Evolutionary conservation across 2,888 invertebrate species (phyloP).

Genomic region (Papilio elwesi): DNA sequence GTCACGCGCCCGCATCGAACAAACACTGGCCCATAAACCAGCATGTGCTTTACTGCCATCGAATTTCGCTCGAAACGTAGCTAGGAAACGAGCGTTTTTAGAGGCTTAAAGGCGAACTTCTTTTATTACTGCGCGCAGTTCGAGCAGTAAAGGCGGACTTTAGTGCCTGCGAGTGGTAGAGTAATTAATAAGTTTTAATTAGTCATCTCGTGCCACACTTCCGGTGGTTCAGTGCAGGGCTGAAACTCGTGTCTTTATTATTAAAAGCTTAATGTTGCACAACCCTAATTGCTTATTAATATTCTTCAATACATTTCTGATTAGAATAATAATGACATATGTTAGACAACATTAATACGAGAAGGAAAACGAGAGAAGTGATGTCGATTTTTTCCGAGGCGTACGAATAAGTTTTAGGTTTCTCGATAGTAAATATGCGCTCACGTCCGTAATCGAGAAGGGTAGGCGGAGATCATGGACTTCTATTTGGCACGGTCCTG

Average conservation of each 20-base stretch:
- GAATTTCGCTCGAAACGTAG: conserved; percentile 56
- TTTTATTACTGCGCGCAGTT: conserved; percentile 61
- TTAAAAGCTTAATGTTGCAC: conserved; percentile 2
- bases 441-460: no score
- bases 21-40: conserved; percentile 51
- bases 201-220: conserved; percentile 52
- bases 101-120: conserved; percentile 72
- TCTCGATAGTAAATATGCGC: no score
- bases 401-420: no score
- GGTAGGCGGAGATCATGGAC: no score
- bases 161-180: conserved; percentile 62
- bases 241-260: conserved; percentile 17
- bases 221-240: conserved; percentile 25
- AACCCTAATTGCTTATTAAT: neutral
- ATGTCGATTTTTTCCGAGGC: no score
- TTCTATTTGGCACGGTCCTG: no score
- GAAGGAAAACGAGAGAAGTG: no score
- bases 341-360: no score
- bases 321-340: no score
- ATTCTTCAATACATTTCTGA: no score
- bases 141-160: conserved; percentile 62
- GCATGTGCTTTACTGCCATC: conserved; percentile 59
- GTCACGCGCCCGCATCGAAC: conserved; percentile 62
- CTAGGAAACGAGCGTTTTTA: conserved; percentile 55
- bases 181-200: conserved; percentile 80